Base-by-base conservation (phyloP, 2,113 vertebrate species). In the Microcebus jonahi region DNA sequence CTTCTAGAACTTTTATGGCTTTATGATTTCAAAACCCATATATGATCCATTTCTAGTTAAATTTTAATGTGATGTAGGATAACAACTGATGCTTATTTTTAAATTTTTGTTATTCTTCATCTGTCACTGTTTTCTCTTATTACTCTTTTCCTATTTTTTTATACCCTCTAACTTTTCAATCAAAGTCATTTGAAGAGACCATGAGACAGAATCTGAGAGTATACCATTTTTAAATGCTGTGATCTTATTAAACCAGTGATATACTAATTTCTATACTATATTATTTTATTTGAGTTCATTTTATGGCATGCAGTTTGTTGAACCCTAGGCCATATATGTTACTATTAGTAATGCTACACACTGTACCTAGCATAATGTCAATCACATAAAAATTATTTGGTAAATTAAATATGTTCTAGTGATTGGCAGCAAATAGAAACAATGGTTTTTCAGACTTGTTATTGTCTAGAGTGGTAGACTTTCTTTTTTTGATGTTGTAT, bases 401-500 rank as follows among this genome's bases (percentile, higher is more conserved):
- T 67, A 84, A 75, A 39, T 96, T 80, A 97, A 94, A 65, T 90
- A 63, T 90, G 25, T 91, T 61, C 68, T 97, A 42, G 29, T 82
- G n/a, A 73, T 81, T 95, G 53, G 29, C 36, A 92, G 48, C 14
- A 86, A 95, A 96, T 31, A 90, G 6, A 94, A 97, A 87, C 39
- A 23, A 36, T n/a, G 27, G 0, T 48, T 39, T 81, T 90, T 83
- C 20, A 71, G 27, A 67, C 48, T 87, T 92, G 57, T 4, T 88
- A 0, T 57, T 87, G 91, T 85, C 36, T 87, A 86, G 4, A 93
- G 18, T 50, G 71, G 36, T 39, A 8, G 27, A 42, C 68, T 89
- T 80, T 0, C 85, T 77, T 63, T 42, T 42, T 87, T 42, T 70
- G 39, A 42, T 90, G 6, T 34, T 73, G 13, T 83, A 29, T 55